A percentile compares a stretch with the other conserved stretches of the same genome.
Evolutionary conservation across 2,888 invertebrate species (phyloP).

Genomic region (Heliconius ismenius): DNA sequence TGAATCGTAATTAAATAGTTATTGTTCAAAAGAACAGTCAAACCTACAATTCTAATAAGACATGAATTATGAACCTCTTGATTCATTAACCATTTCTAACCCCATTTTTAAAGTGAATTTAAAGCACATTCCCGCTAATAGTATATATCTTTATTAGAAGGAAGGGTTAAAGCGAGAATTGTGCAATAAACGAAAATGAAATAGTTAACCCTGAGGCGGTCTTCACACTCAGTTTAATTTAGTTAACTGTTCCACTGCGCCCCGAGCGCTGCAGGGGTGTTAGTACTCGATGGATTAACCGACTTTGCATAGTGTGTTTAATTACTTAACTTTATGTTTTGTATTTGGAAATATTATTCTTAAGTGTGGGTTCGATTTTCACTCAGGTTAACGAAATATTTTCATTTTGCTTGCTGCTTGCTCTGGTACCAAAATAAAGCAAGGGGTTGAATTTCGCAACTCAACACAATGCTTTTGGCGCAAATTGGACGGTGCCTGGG

Average conservation of each 20-base stretch:
- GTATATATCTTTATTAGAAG: slow-evolving; percentile 78
- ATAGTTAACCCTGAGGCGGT: slow-evolving; percentile 81
- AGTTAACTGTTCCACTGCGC: slow-evolving; percentile 79
- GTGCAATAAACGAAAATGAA: slow-evolving; percentile 80
- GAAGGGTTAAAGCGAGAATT: slow-evolving; percentile 73
- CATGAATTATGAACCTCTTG: background rate
- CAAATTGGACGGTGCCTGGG: no score
- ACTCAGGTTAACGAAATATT: no score
- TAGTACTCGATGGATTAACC: slow-evolving; percentile 34
- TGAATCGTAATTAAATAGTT: background rate
- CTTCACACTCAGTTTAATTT: slow-evolving; percentile 82
- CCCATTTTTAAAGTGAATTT: slow-evolving; percentile 53
- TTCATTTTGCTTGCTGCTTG: no score
- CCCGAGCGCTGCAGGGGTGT: slow-evolving; percentile 66
- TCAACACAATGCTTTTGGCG: no score
- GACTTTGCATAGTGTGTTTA: slow-evolving; percentile 18
- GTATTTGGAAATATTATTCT: background rate
- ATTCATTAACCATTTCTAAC: background rate
- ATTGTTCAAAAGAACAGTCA: background rate
- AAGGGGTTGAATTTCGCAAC: no score
- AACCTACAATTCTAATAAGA: background rate
- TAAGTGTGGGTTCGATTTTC: background rate
- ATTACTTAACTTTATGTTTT: slow-evolving; percentile 12
- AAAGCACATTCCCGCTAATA: slow-evolving; percentile 69
- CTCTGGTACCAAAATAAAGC: no score